Conservation (phyloP, 2,113 vertebrate species). For the Eurystomus gularis region DNA sequence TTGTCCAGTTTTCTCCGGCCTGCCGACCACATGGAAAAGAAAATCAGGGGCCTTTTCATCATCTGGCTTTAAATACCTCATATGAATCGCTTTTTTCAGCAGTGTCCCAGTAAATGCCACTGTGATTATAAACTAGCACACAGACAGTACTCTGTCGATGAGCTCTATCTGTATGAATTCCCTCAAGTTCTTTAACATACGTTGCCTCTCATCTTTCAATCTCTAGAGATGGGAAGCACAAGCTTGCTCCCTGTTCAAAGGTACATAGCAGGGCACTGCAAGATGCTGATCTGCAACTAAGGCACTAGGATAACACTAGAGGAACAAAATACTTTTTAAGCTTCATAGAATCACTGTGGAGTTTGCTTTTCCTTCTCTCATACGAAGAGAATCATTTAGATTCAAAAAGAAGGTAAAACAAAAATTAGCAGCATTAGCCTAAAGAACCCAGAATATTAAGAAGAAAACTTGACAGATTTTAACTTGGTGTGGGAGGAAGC, state of each 20-base stretch:
- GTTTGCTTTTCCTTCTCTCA: background rate
- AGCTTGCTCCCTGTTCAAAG: background rate
- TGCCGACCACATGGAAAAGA: accelerated
- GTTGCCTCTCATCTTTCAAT: background rate
- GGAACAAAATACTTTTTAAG: background rate
- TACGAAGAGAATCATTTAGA: background rate
- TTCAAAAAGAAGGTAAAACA: background rate
- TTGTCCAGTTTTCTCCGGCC: background rate
- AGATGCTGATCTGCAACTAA: background rate
- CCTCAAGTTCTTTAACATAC: background rate
- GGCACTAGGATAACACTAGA: background rate
- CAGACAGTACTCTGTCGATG: background rate
- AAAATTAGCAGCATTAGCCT: background rate
- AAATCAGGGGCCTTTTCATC: background rate
- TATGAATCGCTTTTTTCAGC: background rate
- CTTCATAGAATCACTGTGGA: background rate
- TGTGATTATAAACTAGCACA: background rate
- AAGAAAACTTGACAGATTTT: background rate
- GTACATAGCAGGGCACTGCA: background rate
- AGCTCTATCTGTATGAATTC: background rate
- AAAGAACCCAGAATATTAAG: background rate
- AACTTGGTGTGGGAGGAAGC: background rate
- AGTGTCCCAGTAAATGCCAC: too few species aligned
- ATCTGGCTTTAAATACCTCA: background rate
- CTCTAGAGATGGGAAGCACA: background rate